phyloP scores from a whole-genome alignment of 1,140 invertebrate species.

The Platorchestia sp. region DNA sequence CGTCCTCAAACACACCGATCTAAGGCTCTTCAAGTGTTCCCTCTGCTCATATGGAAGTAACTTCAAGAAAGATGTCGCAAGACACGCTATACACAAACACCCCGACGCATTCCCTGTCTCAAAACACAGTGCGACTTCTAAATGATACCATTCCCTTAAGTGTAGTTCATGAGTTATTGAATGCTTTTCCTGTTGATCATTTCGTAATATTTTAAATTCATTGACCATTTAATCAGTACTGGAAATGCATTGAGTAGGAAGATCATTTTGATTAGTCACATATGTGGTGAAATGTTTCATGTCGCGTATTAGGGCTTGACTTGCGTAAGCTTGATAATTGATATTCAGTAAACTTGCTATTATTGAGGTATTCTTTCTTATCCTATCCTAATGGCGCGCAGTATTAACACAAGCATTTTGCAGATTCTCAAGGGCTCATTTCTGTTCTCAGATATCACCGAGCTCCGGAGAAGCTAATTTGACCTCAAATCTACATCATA shows the following conservation, averaged over 20 bases:
- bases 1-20: conserved; percentile 33
- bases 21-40: conserved; percentile 18
- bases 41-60: conserved; percentile 31
- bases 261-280: neutral
- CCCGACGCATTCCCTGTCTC: neutral
- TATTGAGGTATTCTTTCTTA: neutral
- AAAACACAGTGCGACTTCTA: neutral
- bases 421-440: conserved; percentile 10
- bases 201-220: neutral
- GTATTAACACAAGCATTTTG: neutral
- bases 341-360: neutral
- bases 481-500: neutral
- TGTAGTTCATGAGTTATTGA: neutral
- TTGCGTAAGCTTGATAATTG: neutral
- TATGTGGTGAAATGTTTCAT: neutral
- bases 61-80: conserved; percentile 36
- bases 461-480: neutral
- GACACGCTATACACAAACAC: conserved; percentile 30
- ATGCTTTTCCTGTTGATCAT: neutral
- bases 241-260: neutral
- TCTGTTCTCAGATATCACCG: conserved; percentile 17
- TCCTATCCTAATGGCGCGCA: neutral
- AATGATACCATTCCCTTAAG: neutral
- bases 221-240: neutral
- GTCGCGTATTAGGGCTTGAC: neutral